phyloP scores from a whole-genome alignment of 2,797 vertebrate genomes.

The Trachurus trachurus region DNA sequence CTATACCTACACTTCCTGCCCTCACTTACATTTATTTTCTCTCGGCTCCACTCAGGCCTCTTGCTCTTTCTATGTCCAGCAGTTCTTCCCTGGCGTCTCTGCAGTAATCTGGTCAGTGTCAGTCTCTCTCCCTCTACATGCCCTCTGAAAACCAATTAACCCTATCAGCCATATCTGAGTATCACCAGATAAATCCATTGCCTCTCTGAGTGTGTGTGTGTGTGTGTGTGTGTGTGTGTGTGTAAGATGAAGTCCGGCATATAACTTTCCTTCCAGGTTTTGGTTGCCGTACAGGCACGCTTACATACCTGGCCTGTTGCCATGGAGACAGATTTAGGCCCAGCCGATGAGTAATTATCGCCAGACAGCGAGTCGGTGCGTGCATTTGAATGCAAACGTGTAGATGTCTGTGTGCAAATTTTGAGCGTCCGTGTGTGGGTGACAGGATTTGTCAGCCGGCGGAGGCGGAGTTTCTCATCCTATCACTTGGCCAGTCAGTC shows the following conservation, averaged over 20 bases:
- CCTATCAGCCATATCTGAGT: conserved; percentile 79
- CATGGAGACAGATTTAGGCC: conserved; percentile 75
- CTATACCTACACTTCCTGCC: conserved; percentile 26
- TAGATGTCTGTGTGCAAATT: conserved; percentile 2
- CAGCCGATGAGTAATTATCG: conserved; percentile 65
- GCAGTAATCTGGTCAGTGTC: conserved; percentile 72
- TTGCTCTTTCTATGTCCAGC: conserved; percentile 38
- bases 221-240: conserved; percentile 6
- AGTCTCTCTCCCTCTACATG: conserved; percentile 69
- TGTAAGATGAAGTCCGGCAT: conserved; percentile 27
- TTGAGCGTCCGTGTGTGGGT: conserved; percentile 30
- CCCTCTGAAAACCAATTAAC: conserved; percentile 85
- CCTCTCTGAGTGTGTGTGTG: conserved; percentile 27
- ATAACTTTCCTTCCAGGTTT: conserved; percentile 29
- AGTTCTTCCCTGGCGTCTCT: conserved; percentile 52
- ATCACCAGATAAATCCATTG: conserved; percentile 77
- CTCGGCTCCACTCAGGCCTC: conserved; percentile 21
- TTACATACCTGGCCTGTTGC: conserved; percentile 67
- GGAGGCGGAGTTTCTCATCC: conserved; percentile 51
- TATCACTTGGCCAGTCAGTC: conserved; percentile 70
- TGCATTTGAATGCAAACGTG: conserved; percentile 30
- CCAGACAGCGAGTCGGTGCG: conserved; percentile 41
- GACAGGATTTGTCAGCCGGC: conserved; percentile 75
- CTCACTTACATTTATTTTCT: conserved; percentile 54
- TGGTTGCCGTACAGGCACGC: conserved; percentile 18